Evolutionary conservation across 2,797 vertebrate genomes (phyloP).

Genomic region (Sarcophilus harrisii): DNA sequence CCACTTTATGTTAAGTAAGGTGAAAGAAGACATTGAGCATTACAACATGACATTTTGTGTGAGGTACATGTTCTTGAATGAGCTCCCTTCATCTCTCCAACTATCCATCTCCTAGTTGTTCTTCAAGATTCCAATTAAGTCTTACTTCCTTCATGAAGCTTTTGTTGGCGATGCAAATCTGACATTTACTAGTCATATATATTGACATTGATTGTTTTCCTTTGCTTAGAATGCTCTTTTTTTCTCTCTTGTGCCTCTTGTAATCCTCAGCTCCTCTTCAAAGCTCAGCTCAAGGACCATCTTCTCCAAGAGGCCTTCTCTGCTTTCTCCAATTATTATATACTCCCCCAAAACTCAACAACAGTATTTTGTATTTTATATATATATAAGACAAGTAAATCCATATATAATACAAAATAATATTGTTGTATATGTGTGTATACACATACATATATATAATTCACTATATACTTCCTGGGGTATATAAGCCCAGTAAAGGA

Average conservation of each 20-base stretch:
- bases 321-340: not conserved
- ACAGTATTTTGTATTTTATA: not conserved
- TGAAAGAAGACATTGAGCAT: not conserved
- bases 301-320: not conserved
- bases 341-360: not conserved
- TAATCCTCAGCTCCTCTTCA: not conserved
- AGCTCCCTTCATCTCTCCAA: not conserved
- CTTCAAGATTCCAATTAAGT: not conserved
- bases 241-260: not conserved
- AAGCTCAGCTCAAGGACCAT: not conserved
- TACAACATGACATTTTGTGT: not conserved
- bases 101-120: not conserved
- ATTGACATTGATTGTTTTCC: not conserved
- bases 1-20: not conserved
- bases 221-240: not conserved
- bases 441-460: not conserved
- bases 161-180: not conserved
- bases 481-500: not conserved
- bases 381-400: not conserved
- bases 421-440: not conserved
- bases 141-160: not conserved
- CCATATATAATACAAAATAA: not conserved
- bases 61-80: not conserved
- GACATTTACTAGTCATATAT: not conserved
- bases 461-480: not conserved